phyloP scores from a whole-genome alignment of 1,140 invertebrate species.

The Drosophila rufa region DNA sequence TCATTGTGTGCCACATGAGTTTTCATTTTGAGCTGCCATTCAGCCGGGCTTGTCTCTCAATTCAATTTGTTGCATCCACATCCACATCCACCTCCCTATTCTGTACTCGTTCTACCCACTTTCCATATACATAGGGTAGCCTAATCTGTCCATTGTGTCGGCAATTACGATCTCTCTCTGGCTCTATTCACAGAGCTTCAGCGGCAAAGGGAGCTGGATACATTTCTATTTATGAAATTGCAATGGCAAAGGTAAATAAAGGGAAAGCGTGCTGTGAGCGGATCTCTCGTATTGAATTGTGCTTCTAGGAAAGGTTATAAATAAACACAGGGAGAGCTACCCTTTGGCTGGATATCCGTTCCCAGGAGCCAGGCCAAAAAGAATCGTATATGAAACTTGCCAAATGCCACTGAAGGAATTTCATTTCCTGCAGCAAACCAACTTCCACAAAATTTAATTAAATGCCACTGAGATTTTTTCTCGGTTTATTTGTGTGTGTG shows the following conservation, averaged over 20 bases:
- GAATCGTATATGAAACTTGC: conserved; percentile 9
- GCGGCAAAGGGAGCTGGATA: neutral
- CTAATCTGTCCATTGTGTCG: conserved; percentile 46
- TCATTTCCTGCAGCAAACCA: conserved; percentile 43
- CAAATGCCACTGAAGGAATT: conserved; percentile 42
- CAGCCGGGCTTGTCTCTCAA: conserved; percentile 27
- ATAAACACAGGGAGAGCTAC: conserved; percentile 18
- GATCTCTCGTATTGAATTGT: conserved; percentile 35
- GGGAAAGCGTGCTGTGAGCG: conserved; percentile 3
- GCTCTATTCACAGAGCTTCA: conserved; percentile 21
- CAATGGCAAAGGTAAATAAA: conserved; percentile 25
- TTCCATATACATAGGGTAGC: neutral
- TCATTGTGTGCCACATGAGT: conserved; percentile 25
- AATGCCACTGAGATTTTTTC: conserved; percentile 35
- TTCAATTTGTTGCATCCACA: conserved; percentile 51
- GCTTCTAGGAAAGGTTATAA: conserved; percentile 19
- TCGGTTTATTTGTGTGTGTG: conserved; percentile 22
- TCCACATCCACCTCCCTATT: conserved; percentile 1
- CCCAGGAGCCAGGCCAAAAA: conserved; percentile 4
- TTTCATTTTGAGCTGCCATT: conserved; percentile 43
- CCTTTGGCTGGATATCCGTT: conserved; percentile 17
- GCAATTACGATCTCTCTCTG: conserved; percentile 33
- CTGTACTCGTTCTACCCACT: neutral
- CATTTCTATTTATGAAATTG: conserved; percentile 30
- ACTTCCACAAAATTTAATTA: conserved; percentile 61